These are phyloP conservation scores for Pandemis corylana DNA, from an alignment of 2,888 invertebrate genomes.

Conservation along the genomic window DNA sequence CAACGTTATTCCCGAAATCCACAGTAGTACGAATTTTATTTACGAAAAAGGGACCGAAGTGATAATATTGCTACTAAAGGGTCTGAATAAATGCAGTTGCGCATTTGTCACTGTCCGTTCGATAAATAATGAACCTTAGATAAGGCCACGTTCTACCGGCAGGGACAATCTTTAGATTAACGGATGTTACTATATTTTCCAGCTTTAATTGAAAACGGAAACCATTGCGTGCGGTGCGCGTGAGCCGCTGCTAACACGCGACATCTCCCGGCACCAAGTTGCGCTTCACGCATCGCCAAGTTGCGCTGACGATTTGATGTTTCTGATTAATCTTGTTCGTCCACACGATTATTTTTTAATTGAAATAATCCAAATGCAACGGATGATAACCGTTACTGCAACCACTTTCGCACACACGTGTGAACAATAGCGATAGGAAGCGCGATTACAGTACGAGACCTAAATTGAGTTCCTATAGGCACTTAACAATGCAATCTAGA, in stretches of 20 bases:
- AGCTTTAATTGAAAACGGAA: slow-evolving; percentile 52
- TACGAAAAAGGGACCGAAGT: neutral
- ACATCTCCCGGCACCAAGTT: slow-evolving; percentile 71
- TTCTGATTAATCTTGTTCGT: slow-evolving; percentile 57
- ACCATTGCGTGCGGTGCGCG: slow-evolving; percentile 48
- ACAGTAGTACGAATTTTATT: neutral
- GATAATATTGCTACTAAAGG: neutral
- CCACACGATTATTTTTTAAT: slow-evolving; percentile 56
- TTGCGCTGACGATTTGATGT: slow-evolving; percentile 54
- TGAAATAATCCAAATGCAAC: slow-evolving; percentile 61
- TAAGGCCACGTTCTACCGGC: slow-evolving; percentile 25
- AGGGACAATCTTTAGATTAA: slow-evolving; percentile 34
- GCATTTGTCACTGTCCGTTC: slow-evolving; percentile 35
- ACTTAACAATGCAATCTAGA: slow-evolving; percentile 28
- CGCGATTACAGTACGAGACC: slow-evolving; percentile 16
- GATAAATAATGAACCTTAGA: slow-evolving; percentile 32
- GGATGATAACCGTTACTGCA: slow-evolving; percentile 61
- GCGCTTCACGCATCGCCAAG: slow-evolving; percentile 67
- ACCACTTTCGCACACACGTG: slow-evolving; percentile 42
- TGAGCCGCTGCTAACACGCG: slow-evolving; percentile 59
- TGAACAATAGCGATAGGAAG: slow-evolving; percentile 26
- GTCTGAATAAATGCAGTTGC: slow-evolving; percentile 7
- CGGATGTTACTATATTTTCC: slow-evolving; percentile 41
- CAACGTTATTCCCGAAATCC: neutral
- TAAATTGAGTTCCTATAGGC: slow-evolving; percentile 7